Base-by-base conservation (phyloP, 2,797 vertebrate species). In the Ibycter americanus region DNA sequence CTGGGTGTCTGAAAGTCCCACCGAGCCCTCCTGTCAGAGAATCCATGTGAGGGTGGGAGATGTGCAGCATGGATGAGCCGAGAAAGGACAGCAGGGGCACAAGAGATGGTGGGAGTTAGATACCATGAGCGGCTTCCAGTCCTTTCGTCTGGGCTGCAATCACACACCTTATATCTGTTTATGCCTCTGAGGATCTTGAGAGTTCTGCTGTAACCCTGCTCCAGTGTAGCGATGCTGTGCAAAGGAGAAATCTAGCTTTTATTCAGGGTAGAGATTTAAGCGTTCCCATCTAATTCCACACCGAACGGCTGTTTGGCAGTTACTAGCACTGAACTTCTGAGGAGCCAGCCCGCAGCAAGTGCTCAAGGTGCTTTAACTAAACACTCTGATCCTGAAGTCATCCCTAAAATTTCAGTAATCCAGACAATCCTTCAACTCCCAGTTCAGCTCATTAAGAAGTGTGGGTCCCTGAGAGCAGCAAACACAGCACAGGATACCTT, bases 201-300 rank as follows among this genome's bases (percentile, higher is more conserved):
- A 49, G 15, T 81, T 85, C 61, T 66, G 59, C 73, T 70, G 51
- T 51, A 77, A 8, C 4, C 9, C 15, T 34, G 13, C 36, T 87
- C 18, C 65, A 34, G 25, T 0, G 0, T 7, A 66, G 34, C 12
- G 7, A 25, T 22, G 9, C 32, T 71, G 29, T 1, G 4, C n/a
- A 38, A 76, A 56, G 44, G 32, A 77, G 58, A 62, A 62, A 29
- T 12, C 16, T 46, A 7, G 5, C 44, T 73, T 85, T 86, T 66
- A 61, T 62, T 72, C 61, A 74, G 38, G 42, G 40, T 13, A 56
- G 31, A 52, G 42, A 68, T 62, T 58, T 81, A 66, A 91, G 15
- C 4, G 3, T 70, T 93, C 32, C 31, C 1, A 0, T 46, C 27
- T 55, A 59, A 47, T 67, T 85, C 55, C 42, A 44, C 0, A 1